Evolutionary conservation across 2,113 vertebrate species (phyloP), one percentile per base, ranked within the genome.

Genomic region (Marcusenius ussheri): DNA sequence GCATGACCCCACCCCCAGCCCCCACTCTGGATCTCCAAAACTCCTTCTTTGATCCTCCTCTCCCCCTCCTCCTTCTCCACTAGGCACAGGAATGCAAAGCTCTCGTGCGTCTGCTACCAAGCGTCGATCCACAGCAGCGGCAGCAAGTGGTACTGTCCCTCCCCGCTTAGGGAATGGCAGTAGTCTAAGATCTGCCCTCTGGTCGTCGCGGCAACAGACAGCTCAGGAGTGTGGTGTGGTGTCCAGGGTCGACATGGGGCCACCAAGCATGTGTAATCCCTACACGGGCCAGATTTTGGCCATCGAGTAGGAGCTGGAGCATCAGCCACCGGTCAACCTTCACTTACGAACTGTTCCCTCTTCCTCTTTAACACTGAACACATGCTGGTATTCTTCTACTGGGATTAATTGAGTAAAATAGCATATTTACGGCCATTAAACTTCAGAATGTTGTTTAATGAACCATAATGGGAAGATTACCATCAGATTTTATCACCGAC

Each of bases 201-300:
- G 80, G 53, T 46, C 3, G 77, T 90, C n/a, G 49, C 88, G 88
- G 89, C 93, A 90, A 91, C 91, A 91, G 91, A 89, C 91, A 86
- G 91, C 86, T 56, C 89, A 90, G 90, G 35, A 42, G 91, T 83
- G 49, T 90, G 94, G 96, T 95, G 94, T 95, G 92, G 83, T 87
- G 92, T 89, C 91, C 89, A 70, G 92, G 95, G 95, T 95, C 94
- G 95, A 74, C 93, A 93, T 21, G 90, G 93, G 94, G 93, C 95
- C 93, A 93, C 91, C 87, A 70, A 53, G 88, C 49, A 90, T 87
- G 85, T 92, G 92, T 88, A 89, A 93, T 94, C 93, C 21, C 7
- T 42, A 46, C 89, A 86, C 91, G 92, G 27, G 31, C 70, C 70
- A 74, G 11, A 39, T 74, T 74, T 74, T 17, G 13, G 13, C 5